A percentile compares a stretch with the other conserved stretches of the same genome.
These are phyloP conservation scores for Lochmaea crataegi DNA, from an alignment of 2,888 invertebrate genomes.

Conservation along the genomic window DNA sequence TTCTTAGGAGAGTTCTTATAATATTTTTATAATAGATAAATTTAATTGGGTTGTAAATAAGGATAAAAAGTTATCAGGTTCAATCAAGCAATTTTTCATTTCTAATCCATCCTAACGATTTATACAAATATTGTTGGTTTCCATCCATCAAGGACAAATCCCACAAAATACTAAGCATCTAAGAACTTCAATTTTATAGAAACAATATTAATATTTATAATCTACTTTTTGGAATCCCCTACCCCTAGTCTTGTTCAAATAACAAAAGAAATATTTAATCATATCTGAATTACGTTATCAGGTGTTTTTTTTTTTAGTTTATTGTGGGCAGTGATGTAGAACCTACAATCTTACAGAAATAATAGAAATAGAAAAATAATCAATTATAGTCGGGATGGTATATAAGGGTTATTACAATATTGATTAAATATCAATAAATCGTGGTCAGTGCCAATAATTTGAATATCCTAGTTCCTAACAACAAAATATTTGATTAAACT, in stretches of 20 bases:
- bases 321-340: neutral
- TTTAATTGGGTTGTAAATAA: no score
- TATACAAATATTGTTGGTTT: no score
- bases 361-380: neutral
- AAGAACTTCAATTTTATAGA: neutral
- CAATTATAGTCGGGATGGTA: neutral
- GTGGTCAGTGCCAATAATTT: neutral
- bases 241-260: neutral
- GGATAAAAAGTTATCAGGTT: neutral
- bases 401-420: neutral
- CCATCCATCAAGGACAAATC: no score
- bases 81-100: neutral
- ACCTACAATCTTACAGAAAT: neutral
- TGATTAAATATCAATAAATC: neutral
- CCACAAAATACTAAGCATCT: neutral
- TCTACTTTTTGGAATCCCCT: neutral
- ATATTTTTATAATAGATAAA: no score
- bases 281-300: neutral
- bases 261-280: neutral
- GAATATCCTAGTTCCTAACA: neutral
- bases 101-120: no score
- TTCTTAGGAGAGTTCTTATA: no score
- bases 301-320: no score
- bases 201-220: neutral
- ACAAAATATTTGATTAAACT: neutral